Percentiles rank a stretch among this genome's conserved stretches.
These are phyloP conservation scores for Drosophila mimica DNA, from an alignment of 2,888 invertebrate species.

Conservation along the genomic window DNA sequence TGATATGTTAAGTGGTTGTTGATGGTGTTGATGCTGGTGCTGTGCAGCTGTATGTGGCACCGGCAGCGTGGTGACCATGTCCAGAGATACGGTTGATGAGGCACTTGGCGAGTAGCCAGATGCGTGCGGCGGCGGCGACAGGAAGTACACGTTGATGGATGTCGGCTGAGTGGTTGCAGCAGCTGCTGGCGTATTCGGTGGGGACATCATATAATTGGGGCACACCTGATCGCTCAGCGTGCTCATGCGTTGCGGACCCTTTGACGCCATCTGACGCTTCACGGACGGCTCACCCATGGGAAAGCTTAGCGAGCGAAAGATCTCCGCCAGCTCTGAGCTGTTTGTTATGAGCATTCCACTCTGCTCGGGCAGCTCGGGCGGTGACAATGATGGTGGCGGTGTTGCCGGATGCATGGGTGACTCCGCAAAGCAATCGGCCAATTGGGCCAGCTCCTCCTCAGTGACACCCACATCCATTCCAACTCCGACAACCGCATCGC, in stretches of 20 bases:
- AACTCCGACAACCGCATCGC: conserved; percentile 44
- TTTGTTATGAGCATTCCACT: conserved; percentile 81
- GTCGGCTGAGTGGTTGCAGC: conserved; percentile 60
- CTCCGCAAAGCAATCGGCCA: conserved; percentile 76
- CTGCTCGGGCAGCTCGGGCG: conserved; percentile 81
- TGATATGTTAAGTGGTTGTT: conserved; percentile 73
- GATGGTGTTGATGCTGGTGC: conserved; percentile 34
- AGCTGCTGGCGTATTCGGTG: conserved; percentile 83
- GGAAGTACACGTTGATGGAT: conserved; percentile 84
- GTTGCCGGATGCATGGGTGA: conserved; percentile 79
- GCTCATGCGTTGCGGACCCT: conserved; percentile 81
- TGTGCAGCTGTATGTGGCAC: conserved; percentile 54
- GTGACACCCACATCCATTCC: conserved; percentile 38
- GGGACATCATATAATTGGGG: conserved; percentile 83
- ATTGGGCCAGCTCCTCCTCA: conserved; percentile 72
- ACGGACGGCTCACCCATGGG: conserved; percentile 75
- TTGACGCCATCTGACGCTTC: conserved; percentile 62
- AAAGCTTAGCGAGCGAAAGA: conserved; percentile 84
- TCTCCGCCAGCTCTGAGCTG: conserved; percentile 82
- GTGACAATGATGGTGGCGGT: conserved; percentile 83
- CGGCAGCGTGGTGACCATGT: conserved; percentile 82
- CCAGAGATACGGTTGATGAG: conserved; percentile 84
- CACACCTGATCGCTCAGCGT: conserved; percentile 84
- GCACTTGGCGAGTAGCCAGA: conserved; percentile 81
- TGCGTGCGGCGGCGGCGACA: conserved; percentile 83